A percentile compares a stretch with the other conserved stretches of the same genome.
Conservation (phyloP, 2,797 vertebrate genomes). For the Delichon dasypus region DNA sequence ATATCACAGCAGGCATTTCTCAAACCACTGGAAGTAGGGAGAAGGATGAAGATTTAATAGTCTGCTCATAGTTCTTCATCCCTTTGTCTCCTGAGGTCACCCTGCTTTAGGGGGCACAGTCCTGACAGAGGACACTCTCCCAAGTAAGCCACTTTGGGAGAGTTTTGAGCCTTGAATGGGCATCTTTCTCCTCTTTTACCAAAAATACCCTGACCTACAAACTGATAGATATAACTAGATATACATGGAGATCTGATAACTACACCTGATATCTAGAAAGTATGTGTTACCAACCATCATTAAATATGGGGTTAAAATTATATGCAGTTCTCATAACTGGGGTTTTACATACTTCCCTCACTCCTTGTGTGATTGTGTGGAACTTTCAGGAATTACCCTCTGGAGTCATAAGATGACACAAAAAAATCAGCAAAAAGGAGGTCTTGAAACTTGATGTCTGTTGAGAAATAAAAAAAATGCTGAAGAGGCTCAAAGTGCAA, state of each 20-base stretch:
- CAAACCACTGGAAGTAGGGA: not conserved
- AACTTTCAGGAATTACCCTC: not conserved
- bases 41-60: not conserved
- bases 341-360: not conserved
- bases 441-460: not conserved
- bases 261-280: not conserved
- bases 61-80: not conserved
- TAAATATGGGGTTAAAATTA: not conserved
- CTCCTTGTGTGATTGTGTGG: accelerated
- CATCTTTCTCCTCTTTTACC: not conserved
- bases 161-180: not conserved
- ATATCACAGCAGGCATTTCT: not conserved
- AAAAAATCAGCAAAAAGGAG: not conserved
- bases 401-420: not conserved
- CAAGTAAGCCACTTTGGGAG: accelerated
- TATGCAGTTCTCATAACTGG: accelerated
- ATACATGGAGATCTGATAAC: not conserved
- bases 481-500: not conserved
- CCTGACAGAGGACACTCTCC: not conserved
- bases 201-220: not conserved
- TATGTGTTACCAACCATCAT: accelerated
- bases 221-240: not conserved
- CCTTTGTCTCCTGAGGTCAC: not conserved
- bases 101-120: accelerated
- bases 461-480: not conserved